These are phyloP conservation scores for Tyrannus savana DNA, from an alignment of 2,113 vertebrate species.

Conservation along the genomic window DNA sequence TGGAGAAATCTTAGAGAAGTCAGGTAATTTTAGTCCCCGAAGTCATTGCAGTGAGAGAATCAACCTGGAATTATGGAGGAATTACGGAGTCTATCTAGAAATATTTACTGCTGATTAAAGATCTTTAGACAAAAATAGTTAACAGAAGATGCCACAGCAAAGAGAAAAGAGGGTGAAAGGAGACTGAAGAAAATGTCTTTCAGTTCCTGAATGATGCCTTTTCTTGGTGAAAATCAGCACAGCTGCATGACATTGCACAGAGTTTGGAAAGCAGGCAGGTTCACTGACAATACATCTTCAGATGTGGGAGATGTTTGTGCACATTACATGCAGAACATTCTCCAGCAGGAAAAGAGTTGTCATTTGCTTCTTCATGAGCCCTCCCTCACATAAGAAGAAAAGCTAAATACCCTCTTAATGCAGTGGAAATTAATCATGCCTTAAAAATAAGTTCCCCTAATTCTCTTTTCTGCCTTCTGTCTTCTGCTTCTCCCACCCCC, in stretches of 20 bases:
- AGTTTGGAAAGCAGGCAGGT: neutral
- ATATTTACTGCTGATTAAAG: too few species aligned
- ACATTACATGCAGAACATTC: neutral
- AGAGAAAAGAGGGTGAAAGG: neutral
- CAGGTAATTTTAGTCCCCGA: neutral
- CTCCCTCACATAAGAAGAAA: neutral
- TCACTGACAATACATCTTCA: neutral
- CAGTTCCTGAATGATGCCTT: neutral
- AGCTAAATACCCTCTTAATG: neutral
- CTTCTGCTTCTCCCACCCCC: neutral
- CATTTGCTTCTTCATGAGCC: neutral
- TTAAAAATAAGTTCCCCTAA: neutral
- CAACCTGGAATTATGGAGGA: neutral
- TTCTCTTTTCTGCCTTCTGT: conserved; percentile 15
- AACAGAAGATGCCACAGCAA: neutral
- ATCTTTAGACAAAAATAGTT: neutral
- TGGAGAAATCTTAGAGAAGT: neutral
- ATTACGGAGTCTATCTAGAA: too few species aligned
- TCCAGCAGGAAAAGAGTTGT: neutral
- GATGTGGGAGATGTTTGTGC: neutral
- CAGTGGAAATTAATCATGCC: neutral
- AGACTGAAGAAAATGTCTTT: neutral
- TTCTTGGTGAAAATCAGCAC: neutral
- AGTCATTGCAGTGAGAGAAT: neutral
- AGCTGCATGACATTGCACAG: neutral